These are phyloP conservation scores for Eilema caniola DNA, from an alignment of 2,888 invertebrate species.

Conservation along the genomic window DNA sequence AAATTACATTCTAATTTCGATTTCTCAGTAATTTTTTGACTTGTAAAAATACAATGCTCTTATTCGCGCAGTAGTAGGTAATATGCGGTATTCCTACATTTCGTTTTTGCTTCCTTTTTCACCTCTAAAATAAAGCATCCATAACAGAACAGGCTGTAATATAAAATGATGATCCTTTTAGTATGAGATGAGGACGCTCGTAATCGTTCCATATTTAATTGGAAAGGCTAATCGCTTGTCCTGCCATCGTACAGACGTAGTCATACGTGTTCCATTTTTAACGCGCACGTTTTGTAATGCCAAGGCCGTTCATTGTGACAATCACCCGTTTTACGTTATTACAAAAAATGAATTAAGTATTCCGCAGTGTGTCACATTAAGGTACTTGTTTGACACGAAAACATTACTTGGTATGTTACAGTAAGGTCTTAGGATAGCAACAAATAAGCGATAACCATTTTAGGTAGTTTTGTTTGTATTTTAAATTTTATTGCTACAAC, in stretches of 20 bases:
- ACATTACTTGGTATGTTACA: background rate
- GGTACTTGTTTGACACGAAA: constrained; percentile 26
- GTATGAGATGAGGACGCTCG: background rate
- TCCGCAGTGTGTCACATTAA: constrained; percentile 34
- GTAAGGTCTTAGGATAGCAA: background rate
- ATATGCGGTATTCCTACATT: too few species aligned
- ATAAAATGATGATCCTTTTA: background rate
- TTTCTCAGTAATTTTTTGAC: too few species aligned
- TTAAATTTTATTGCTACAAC: background rate
- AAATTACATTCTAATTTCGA: too few species aligned
- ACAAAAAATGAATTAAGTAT: constrained; percentile 24
- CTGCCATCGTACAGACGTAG: constrained; percentile 18
- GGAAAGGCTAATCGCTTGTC: constrained; percentile 12
- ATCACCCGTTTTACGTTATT: constrained; percentile 28
- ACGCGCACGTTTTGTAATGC: constrained; percentile 50
- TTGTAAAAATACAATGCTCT: too few species aligned
- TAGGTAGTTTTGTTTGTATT: background rate
- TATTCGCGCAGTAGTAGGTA: too few species aligned
- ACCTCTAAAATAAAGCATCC: background rate
- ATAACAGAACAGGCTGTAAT: background rate
- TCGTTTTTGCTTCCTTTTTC: background rate
- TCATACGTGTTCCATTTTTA: constrained; percentile 35
- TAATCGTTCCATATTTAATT: constrained; percentile 24
- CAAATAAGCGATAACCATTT: background rate
- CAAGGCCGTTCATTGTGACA: constrained; percentile 57